These are phyloP conservation scores for Chironomus tentans DNA, from an alignment of 2,888 invertebrate species.

Conservation along the genomic window DNA sequence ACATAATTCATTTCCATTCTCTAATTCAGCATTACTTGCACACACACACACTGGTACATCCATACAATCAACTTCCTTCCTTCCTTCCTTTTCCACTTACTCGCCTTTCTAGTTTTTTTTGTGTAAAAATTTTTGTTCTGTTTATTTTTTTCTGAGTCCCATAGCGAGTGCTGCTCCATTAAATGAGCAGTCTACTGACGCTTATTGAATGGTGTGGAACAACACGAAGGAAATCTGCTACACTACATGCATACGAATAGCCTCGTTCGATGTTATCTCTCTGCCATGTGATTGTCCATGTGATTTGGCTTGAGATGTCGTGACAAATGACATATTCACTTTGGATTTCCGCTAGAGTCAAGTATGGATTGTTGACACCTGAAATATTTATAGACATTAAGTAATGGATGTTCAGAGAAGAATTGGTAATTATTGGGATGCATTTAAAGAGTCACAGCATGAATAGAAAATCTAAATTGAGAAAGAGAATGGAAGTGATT, in stretches of 20 bases:
- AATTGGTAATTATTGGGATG: background rate
- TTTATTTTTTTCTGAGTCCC: background rate
- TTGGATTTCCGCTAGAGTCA: slow-evolving; percentile 34
- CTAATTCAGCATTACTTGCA: no score
- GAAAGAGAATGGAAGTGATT: background rate
- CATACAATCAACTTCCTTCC: background rate
- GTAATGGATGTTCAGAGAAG: background rate
- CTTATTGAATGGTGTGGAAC: slow-evolving; percentile 33
- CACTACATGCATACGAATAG: slow-evolving; percentile 38
- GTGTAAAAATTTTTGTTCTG: no score
- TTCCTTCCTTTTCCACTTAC: no score
- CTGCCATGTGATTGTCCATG: slow-evolving; percentile 35
- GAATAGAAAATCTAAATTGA: no score
- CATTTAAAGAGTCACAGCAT: background rate
- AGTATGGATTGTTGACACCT: slow-evolving; percentile 41
- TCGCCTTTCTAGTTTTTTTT: no score
- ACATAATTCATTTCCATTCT: slow-evolving; percentile 15
- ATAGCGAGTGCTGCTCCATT: background rate
- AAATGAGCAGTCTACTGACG: background rate
- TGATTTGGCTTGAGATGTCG: slow-evolving; percentile 41
- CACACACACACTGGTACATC: background rate
- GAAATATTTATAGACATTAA: background rate
- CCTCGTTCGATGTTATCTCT: slow-evolving; percentile 34
- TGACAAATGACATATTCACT: slow-evolving; percentile 35
- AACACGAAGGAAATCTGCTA: slow-evolving; percentile 34